Base-by-base conservation (phyloP, 2,797 vertebrate species). In the Onychomys torridus region DNA sequence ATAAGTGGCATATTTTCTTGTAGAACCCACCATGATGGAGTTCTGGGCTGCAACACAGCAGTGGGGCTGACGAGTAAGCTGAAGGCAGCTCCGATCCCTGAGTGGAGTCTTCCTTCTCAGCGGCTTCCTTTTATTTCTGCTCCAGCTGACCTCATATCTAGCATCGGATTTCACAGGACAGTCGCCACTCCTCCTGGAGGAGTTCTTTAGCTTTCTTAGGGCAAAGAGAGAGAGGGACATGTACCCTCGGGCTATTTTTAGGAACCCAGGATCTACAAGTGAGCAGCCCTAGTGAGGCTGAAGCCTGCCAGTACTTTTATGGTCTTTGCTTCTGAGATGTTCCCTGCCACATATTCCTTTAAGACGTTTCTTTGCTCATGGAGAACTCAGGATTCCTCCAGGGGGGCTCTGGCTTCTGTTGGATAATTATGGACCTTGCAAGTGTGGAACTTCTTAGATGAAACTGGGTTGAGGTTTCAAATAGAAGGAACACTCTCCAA, bases 121-220 rank as follows among this genome's bases (percentile, higher is more conserved):
- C 98, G 98, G 98, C 98, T 98, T 98, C 98, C 98, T 99, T 99
- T 99, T 99, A 99, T 99, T 99, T 99, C 99, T 98, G 98, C 16
- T 37, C 61, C 90, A 92, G 97, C 78, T 77, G 99, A 99, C 98
- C 98, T 99, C 99, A 99, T 85, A 40, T 93, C 97, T 92, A 88
- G 98, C 99, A 99, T 99, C 99, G 88, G 98, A 97, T 99, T 99
- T 99, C 99, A 98, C 97, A 97, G 95, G 97, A 96, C 98, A 97
- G 96, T 43, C 23, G 97, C 98, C 98, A 98, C 98, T 95, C 99
- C 99, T 97, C 97, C 95, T 78, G 97, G 98, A 96, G 98, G 63
- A 98, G 99, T 99, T 99, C 99, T 99, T 99, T 99, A 99, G 98
- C 99, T 99, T 99, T 99, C 99, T 99, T 99, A 99, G 99, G 99